These are phyloP conservation scores for Aplysina aerophoba DNA, from an alignment of 37 sponge, comb jelly and placozoan species.

Conservation along the genomic window DNA sequence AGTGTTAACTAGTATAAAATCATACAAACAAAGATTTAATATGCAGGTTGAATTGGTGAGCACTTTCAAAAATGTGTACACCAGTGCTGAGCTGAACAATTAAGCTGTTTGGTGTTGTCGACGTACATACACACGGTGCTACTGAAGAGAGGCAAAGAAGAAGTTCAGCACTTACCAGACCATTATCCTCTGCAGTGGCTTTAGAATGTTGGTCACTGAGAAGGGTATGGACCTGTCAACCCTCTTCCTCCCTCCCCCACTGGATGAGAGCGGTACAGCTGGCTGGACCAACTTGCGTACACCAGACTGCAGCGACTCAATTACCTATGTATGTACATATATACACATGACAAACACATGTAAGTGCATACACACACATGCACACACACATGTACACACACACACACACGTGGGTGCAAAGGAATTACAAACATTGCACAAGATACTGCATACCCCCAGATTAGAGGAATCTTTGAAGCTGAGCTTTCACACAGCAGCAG, in stretches of 20 bases:
- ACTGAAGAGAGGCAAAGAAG: not conserved
- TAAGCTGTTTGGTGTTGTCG: not conserved
- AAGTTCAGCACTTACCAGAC: conserved; percentile 11
- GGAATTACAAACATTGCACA: too few species aligned
- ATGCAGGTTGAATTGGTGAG: not conserved
- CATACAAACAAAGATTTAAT: not conserved
- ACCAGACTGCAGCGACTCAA: conserved; percentile 15
- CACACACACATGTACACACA: too few species aligned
- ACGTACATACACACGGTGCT: not conserved
- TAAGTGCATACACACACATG: not conserved
- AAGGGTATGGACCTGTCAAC: not conserved
- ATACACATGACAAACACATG: not conserved
- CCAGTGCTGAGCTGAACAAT: not conserved
- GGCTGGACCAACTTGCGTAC: not conserved
- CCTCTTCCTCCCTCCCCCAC: conserved; percentile 20
- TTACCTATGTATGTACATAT: conserved; percentile 3
- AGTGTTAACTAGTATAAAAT: not conserved
- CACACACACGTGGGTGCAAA: too few species aligned
- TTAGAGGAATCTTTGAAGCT: too few species aligned
- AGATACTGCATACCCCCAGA: too few species aligned
- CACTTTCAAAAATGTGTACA: not conserved
- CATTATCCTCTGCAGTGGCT: conserved; percentile 31
- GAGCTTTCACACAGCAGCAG: too few species aligned
- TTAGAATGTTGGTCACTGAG: not conserved
- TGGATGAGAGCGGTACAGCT: not conserved